Conservation (phyloP, 2,113 vertebrate genomes). For the Cyrtonyx montezumae region DNA sequence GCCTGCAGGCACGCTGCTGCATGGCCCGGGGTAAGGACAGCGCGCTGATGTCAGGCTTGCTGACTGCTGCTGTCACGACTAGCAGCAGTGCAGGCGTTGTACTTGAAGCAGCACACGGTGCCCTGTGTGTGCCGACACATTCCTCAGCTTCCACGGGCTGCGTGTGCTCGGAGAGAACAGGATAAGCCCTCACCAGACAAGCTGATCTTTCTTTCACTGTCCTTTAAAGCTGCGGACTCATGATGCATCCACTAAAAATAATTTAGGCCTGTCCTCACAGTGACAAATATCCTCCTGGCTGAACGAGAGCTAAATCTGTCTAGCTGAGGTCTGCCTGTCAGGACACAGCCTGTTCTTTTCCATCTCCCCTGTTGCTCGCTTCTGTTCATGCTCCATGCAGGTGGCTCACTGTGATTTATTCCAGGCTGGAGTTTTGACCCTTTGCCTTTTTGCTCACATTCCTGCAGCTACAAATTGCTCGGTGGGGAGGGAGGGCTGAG, state of each 20-base stretch:
- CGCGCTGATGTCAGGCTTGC: neutral
- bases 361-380: rapidly evolving
- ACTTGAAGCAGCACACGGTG: neutral
- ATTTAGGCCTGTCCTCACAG: rapidly evolving
- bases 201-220: neutral
- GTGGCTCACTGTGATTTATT: neutral
- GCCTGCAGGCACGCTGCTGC: rapidly evolving
- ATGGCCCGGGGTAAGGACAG: neutral
- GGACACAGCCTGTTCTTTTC: neutral
- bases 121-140: rapidly evolving
- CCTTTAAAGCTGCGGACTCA: conserved; percentile 14
- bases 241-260: conserved; percentile 52
- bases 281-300: neutral
- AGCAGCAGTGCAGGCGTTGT: rapidly evolving
- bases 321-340: neutral
- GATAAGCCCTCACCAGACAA: neutral
- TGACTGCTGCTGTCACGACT: rapidly evolving
- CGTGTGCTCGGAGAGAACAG: rapidly evolving
- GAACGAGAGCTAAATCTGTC: conserved; percentile 5
- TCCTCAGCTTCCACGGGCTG: neutral
- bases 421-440: neutral
- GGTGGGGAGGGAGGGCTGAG: neutral
- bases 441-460: rapidly evolving
- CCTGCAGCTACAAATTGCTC: neutral
- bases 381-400: rapidly evolving